Percentiles rank a stretch among this genome's conserved stretches.
Evolutionary conservation across 2,888 invertebrate species (phyloP).

Genomic region (Tachina grossa): DNA sequence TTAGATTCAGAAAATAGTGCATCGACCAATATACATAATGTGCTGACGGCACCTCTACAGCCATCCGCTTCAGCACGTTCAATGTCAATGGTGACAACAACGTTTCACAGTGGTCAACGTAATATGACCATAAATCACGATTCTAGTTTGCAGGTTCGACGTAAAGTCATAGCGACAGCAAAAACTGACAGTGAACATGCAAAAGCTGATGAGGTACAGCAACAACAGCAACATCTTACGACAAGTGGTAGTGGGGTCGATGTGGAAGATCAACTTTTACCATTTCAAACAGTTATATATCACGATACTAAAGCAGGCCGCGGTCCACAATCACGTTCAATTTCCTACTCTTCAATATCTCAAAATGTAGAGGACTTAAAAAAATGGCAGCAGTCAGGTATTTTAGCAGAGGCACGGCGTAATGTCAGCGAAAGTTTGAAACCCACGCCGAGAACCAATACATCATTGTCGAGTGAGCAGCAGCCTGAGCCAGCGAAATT

Average conservation of each 20-base stretch:
- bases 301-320: slow-evolving; percentile 82
- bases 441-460: slow-evolving; percentile 71
- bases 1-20: slow-evolving; percentile 79
- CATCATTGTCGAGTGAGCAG: slow-evolving; percentile 68
- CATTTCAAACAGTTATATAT: slow-evolving; percentile 84
- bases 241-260: neutral
- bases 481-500: slow-evolving; percentile 84
- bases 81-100: slow-evolving; percentile 58
- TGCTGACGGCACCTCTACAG: slow-evolving; percentile 82
- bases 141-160: slow-evolving; percentile 39
- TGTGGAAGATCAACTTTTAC: slow-evolving; percentile 80
- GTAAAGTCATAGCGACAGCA: slow-evolving; percentile 45
- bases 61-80: slow-evolving; percentile 81
- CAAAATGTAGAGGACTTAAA: slow-evolving; percentile 80
- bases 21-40: slow-evolving; percentile 79
- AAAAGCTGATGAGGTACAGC: slow-evolving; percentile 81
- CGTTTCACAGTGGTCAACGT: slow-evolving; percentile 67
- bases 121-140: slow-evolving; percentile 69
- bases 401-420: slow-evolving; percentile 79
- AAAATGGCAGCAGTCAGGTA: slow-evolving; percentile 78
- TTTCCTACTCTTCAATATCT: slow-evolving; percentile 84
- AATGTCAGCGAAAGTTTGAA: slow-evolving; percentile 80
- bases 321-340: slow-evolving; percentile 83
- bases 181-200: slow-evolving; percentile 45
- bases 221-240: slow-evolving; percentile 34